Evolutionary conservation across 2,113 vertebrate genomes (phyloP).

Genomic region (Amblyopsis rosae): DNA sequence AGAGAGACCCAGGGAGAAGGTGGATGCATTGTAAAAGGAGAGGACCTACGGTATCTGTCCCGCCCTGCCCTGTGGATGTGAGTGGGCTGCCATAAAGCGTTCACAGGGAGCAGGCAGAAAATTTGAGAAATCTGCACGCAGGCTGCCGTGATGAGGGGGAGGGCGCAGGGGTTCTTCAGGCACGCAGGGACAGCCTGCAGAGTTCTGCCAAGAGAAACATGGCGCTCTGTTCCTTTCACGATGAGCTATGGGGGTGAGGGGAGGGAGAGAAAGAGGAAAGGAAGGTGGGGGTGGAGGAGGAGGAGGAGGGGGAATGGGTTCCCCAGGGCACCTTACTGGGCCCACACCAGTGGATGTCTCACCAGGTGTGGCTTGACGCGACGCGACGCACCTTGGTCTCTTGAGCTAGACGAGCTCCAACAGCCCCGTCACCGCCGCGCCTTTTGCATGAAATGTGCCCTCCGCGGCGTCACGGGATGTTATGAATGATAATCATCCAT

Average conservation of each 20-base stretch:
- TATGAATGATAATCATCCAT: constrained; percentile 35
- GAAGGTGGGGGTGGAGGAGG: background rate
- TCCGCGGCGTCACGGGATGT: constrained; percentile 12
- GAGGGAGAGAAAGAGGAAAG: constrained; percentile 42
- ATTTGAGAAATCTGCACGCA: constrained; percentile 80
- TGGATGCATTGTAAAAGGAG: constrained; percentile 59
- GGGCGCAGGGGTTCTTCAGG: constrained; percentile 71
- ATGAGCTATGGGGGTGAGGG: constrained; percentile 64
- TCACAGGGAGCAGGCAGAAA: constrained; percentile 74
- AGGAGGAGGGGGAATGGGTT: constrained; percentile 44
- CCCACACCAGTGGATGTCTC: constrained; percentile 45
- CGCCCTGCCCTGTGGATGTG: constrained; percentile 63
- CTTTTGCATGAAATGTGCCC: constrained; percentile 21
- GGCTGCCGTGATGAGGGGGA: constrained; percentile 71
- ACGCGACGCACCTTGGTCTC: constrained; percentile 24
- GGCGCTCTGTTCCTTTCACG: constrained; percentile 64
- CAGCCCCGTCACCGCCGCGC: constrained; percentile 7
- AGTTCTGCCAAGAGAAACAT: constrained; percentile 82
- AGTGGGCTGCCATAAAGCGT: constrained; percentile 64
- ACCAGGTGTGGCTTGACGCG: constrained; percentile 30
- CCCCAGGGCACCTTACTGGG: constrained; percentile 53
- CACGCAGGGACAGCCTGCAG: constrained; percentile 77
- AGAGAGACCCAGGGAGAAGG: constrained; percentile 57
- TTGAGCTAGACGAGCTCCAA: constrained; percentile 22
- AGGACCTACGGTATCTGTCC: constrained; percentile 56